phyloP scores from a whole-genome alignment of 2,113 vertebrate genomes.

The Mellivora capensis region DNA sequence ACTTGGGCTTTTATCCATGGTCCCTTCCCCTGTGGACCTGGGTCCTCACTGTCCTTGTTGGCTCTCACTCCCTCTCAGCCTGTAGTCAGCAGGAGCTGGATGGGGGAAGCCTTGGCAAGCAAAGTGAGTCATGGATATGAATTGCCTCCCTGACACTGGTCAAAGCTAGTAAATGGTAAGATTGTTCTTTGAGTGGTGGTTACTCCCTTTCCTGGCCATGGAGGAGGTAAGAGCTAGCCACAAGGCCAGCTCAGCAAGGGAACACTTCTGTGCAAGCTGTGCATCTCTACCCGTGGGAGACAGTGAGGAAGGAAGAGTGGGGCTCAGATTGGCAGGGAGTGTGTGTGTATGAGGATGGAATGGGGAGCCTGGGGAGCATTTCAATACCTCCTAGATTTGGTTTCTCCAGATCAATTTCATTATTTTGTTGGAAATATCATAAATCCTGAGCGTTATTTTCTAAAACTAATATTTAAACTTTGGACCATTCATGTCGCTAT shows the following conservation, averaged over 20 bases:
- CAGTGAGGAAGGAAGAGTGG: neutral
- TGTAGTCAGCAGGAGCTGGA: neutral
- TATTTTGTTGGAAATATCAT: neutral
- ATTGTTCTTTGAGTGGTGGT: neutral
- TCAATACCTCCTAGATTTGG: neutral
- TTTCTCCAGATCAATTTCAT: neutral
- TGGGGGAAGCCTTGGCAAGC: neutral
- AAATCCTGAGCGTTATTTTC: neutral
- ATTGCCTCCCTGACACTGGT: neutral
- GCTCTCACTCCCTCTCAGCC: neutral
- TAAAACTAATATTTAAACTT: constrained; percentile 16
- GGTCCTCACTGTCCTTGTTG: neutral
- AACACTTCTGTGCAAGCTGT: neutral
- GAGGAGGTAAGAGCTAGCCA: neutral
- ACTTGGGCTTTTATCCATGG: neutral
- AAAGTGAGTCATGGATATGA: rapidly evolving
- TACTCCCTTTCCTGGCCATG: neutral
- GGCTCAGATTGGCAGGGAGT: neutral
- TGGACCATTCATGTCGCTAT: neutral
- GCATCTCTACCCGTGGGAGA: neutral
- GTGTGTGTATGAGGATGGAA: neutral
- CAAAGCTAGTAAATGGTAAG: neutral
- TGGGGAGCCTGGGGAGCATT: neutral
- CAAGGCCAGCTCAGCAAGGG: neutral
- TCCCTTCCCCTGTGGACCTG: too few species aligned